Conservation (phyloP, 1,140 invertebrate genomes). For the Drosophila bocki region DNA sequence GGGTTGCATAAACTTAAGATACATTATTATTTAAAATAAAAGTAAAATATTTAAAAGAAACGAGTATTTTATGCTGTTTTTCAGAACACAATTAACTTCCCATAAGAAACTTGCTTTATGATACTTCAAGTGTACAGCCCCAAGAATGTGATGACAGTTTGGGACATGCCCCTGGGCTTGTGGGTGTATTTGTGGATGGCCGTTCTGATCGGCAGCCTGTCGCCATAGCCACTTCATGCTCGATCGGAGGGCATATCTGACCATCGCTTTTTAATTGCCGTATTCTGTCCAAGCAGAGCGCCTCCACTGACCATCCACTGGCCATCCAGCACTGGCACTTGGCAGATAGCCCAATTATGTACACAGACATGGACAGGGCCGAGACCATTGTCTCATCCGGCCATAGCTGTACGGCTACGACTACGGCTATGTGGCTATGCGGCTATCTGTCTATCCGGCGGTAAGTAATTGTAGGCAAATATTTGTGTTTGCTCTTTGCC, state of each 20-base stretch:
- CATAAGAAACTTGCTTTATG: neutral
- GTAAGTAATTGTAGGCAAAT: constrained; percentile 83
- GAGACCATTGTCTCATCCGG: constrained; percentile 51
- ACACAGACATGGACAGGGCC: constrained; percentile 48
- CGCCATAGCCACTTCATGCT: constrained; percentile 63
- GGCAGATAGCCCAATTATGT: constrained; percentile 69
- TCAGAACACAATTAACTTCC: neutral
- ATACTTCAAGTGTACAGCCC: neutral
- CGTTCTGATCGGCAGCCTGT: constrained; percentile 43
- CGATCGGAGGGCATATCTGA: constrained; percentile 41
- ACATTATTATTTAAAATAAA: neutral
- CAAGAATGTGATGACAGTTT: constrained; percentile 11
- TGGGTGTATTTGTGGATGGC: constrained; percentile 7
- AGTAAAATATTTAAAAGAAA: neutral
- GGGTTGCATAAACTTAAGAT: neutral
- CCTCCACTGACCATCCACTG: constrained; percentile 19
- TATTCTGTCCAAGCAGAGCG: constrained; percentile 28
- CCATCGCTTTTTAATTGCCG: constrained; percentile 62
- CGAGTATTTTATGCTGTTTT: neutral
- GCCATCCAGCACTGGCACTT: constrained; percentile 23
- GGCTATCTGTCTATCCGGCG: constrained; percentile 46
- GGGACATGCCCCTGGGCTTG: constrained; percentile 5
- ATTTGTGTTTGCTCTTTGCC: constrained; percentile 74
- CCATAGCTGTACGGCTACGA: constrained; percentile 32
- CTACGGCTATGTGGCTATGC: constrained; percentile 16